These are phyloP conservation scores for Gambusia yucatana DNA, from an alignment of 2,797 vertebrate genomes.

Conservation along the genomic window DNA sequence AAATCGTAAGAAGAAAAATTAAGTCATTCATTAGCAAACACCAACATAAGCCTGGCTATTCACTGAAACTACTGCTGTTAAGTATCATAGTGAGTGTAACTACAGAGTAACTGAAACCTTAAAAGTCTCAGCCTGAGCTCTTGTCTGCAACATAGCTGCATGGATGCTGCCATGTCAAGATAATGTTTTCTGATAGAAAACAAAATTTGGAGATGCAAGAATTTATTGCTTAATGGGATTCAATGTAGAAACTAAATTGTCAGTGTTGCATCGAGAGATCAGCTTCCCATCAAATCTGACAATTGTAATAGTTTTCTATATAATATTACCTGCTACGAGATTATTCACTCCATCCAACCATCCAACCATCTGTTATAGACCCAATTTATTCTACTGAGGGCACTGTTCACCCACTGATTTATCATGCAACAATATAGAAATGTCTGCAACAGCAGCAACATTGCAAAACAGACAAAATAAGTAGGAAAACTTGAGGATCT, in stretches of 20 bases:
- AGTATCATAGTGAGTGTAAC: neutral
- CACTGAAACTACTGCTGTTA: neutral
- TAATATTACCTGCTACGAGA: neutral
- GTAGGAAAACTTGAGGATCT: neutral
- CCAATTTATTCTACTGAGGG: neutral
- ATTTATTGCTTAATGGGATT: conserved; percentile 6
- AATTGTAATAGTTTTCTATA: conserved; percentile 8
- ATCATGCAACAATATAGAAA: neutral
- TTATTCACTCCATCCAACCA: conserved; percentile 6
- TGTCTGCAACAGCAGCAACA: neutral
- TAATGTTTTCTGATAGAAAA: conserved; percentile 8
- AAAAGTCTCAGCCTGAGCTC: conserved; percentile 7
- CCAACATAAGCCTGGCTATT: conserved; percentile 25
- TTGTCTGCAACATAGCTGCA: neutral
- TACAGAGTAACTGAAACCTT: conserved; percentile 13
- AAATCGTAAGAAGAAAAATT: conserved; percentile 20
- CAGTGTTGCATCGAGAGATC: conserved; percentile 2
- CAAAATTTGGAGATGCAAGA: neutral
- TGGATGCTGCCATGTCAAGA: neutral
- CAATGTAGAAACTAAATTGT: conserved; percentile 7
- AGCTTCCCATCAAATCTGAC: conserved; percentile 11
- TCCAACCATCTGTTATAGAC: neutral
- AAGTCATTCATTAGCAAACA: conserved; percentile 15
- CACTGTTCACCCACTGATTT: neutral
- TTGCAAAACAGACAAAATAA: neutral